Percentiles rank a stretch among this genome's conserved stretches.
phyloP scores from a whole-genome alignment of 2,888 invertebrate genomes.

The Electrophaes corylata region DNA sequence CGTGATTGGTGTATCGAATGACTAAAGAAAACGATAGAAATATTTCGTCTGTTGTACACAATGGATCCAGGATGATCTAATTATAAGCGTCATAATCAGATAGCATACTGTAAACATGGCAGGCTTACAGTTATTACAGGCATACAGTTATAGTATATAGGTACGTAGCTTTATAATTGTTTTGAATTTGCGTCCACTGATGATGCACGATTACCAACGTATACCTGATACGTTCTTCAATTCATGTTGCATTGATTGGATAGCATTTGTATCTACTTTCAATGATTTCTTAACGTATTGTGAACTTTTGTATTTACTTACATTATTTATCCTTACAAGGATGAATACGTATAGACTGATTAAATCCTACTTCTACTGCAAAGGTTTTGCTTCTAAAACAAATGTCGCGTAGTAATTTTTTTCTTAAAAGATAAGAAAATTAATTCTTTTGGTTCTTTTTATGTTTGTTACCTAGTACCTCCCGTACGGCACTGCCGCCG shows the following conservation, averaged over 20 bases:
- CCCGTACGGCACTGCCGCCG: too few species aligned
- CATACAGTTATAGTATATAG: not conserved
- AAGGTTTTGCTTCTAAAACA: too few species aligned
- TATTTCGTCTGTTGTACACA: slow-evolving; percentile 33
- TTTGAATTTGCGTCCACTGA: slow-evolving; percentile 8
- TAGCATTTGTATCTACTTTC: not conserved
- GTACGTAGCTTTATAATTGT: slow-evolving; percentile 2
- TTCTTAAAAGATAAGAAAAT: too few species aligned
- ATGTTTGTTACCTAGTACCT: too few species aligned
- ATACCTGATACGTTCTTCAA: not conserved
- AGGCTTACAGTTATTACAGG: slow-evolving; percentile 6
- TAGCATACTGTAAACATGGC: slow-evolving; percentile 36
- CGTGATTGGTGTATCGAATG: slow-evolving; percentile 11
- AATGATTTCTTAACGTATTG: not conserved
- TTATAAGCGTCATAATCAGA: slow-evolving; percentile 39
- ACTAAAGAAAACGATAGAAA: slow-evolving; percentile 20
- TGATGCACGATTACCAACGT: slow-evolving; percentile 4
- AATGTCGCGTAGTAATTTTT: too few species aligned
- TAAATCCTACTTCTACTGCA: too few species aligned
- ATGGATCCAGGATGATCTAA: slow-evolving; percentile 40
- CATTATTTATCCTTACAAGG: too few species aligned
- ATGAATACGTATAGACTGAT: too few species aligned
- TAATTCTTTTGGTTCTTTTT: too few species aligned
- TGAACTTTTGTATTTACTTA: not conserved
- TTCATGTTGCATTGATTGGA: not conserved